Percentiles rank a stretch among this genome's conserved stretches.
These are phyloP conservation scores for Synergus japonicus DNA, from an alignment of 2,888 invertebrate species.

Conservation along the genomic window DNA sequence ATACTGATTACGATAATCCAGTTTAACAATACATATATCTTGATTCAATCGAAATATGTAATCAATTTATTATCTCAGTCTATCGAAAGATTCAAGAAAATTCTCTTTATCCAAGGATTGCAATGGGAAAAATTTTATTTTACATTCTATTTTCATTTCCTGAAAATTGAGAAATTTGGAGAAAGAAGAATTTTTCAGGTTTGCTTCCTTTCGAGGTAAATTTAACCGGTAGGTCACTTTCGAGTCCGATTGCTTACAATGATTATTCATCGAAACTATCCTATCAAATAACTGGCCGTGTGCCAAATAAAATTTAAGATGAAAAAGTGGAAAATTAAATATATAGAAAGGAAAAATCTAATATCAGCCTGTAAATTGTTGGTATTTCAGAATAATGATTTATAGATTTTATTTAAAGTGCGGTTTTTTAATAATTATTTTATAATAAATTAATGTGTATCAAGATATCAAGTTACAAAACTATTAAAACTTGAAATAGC, in stretches of 20 bases:
- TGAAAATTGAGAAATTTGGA: neutral
- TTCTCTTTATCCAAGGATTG: neutral
- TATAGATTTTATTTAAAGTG: too few species aligned
- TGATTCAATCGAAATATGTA: neutral
- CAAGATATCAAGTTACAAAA: neutral
- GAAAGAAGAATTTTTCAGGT: neutral
- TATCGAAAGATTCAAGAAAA: neutral
- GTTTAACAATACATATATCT: neutral
- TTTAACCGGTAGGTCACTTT: neutral
- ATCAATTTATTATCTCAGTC: neutral
- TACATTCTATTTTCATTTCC: too few species aligned
- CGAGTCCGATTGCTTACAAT: too few species aligned
- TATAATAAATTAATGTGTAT: too few species aligned
- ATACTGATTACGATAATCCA: conserved; percentile 14
- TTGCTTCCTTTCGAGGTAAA: neutral
- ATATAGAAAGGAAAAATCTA: neutral
- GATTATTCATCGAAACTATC: too few species aligned
- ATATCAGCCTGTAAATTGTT: neutral
- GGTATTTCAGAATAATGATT: neutral
- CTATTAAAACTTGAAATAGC: neutral
- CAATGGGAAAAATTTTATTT: too few species aligned
- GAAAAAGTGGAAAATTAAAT: neutral
- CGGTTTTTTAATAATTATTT: too few species aligned
- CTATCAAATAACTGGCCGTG: neutral
- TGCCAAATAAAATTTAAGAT: neutral